Evolutionary conservation across 1,140 invertebrate genomes (phyloP), one percentile per base, ranked within the genome.

Genomic region (Contarinia nasturtii): DNA sequence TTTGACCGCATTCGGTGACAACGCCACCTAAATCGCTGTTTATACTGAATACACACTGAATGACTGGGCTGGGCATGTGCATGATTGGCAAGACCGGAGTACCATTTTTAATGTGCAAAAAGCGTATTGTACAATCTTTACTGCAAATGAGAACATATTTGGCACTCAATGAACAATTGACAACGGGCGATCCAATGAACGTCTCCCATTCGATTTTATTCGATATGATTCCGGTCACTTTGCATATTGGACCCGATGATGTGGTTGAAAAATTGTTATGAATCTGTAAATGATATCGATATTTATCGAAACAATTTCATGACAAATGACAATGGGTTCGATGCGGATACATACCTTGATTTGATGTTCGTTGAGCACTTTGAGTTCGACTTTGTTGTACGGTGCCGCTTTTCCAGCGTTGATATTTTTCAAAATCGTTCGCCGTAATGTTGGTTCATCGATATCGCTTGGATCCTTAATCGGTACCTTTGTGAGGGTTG

Each of bases 61-160:
- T 33, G 1, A 55, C 57, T 0, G 55, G 42, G n/a, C 56, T 54
- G 18, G 49, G 54, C 11, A 63, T 33, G 10, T 54, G 53, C 4
- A 64, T 56, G 12, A 60, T 53, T 1, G 61, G 61, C 44, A 64
- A 52, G n/a, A 57, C 51, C 1, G 55, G 48, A 8, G 46, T 54
- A 20, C 61, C 61, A 8, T 54, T 63, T 5, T 50, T 43, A 53
- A 63, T 56, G 34, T 54, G 34, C 11, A 63, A 40, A 12, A 64
- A 49, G 10, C 61, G 54, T 48, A 64, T 48, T 22, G 56, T 59
- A 19, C 61, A 57, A 46, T 64, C 61, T 22, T 61, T 48, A 17
- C 57, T 57, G 47, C 61, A 59, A 18, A 63, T 45, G 53, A 64
- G 55, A 14, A 55, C 57, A 38, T 59, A 62, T 46, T 64, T 64